Evolutionary conservation across 2,888 invertebrate species (phyloP), one percentile per base, ranked within the genome.

Genomic region (Agonopterix alstromeriana): DNA sequence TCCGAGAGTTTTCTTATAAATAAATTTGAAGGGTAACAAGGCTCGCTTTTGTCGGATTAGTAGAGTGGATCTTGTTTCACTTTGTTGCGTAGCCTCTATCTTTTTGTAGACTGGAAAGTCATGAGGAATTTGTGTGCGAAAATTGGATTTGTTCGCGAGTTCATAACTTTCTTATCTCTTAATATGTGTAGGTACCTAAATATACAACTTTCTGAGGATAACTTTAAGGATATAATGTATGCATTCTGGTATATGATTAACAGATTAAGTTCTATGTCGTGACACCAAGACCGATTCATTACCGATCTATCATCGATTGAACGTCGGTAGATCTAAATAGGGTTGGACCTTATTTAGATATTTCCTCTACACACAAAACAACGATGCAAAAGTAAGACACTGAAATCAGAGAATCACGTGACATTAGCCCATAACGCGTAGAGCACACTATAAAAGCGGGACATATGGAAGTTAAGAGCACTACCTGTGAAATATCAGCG

Each of bases 1-100:
- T 88, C 88, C 87, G 82, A 88, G 88, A 87, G 87, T 88, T 88
- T 88, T 88, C 88, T 88, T 88, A 88, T 88, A 88, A 88, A 88
- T 88, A 88, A 88, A 88, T 88, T 88, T 88, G 88, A 88, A 88
- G 86, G 88, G 88, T 84, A 85, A 88, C 88, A 88, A 86, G 87
- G 84, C 85, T 87, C 85, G 87, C 87, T 86, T 88, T 88, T 88
- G 88, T 88, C 80, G 88, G 87, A 88, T 88, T 88, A 88, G 87
- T 84, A 73, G 82, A 87, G 85, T 84, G 87, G 87, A 88, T 88
- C 87, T 85, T 87, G 88, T 88, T 88, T 85, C 88, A 87, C 82
- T 86, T 86, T 85, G 86, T 86, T 84, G 83, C 77, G 76, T 73
- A 76, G 82, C 74, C 78, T 83, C 77, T 82, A 77, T 76, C 72